Base-by-base conservation (phyloP, 2,113 vertebrate genomes). In the Hypomesus transpacificus region DNA sequence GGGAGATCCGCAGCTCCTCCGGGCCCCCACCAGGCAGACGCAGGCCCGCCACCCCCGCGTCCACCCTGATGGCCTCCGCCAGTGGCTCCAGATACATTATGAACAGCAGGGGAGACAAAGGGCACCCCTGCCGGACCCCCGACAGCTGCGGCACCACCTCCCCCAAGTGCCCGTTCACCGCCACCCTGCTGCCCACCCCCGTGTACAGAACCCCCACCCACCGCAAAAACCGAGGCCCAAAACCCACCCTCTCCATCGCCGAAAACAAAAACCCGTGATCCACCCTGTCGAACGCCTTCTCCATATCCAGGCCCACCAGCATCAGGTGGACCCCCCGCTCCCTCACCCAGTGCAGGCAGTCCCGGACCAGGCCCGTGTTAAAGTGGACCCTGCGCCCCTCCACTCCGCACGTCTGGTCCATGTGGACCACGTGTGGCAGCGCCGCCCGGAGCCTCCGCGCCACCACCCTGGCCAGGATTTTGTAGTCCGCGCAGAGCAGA, bases 211-310 rank as follows among this genome's bases (percentile, higher is more conserved):
- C n/a, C 56, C 20, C 56, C 56, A 58, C 56, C 56, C 56, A n/a
- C 53, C 53, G 4, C 17, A 56, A n/a, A 69, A 72, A 1, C 69
- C 68, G 14, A 28, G 18, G 5, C 34, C 1, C 17, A 74, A 7
- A 0, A 67, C 34, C 52, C 9, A 53, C 9, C 52, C 52, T 1
- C 17, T 53, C 52, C 52, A 53, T 11, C 1, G 3, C 52, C 1
- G 22, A 26, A 11, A 24, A 62, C 0, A 71, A 14, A 18, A 75
- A 73, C 7, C 2, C 5, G 18, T 69, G 65, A 22, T 57, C n/a
- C 6, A 75, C 68, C 18, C 56, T 21, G 14, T 75, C 51, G 31
- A 71, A 79, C 0, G 72, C 77, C 14, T 79, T 75, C 21, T 71
- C 73, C 52, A 68, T 73, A 20, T 68, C 73, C 5, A 79, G 21